phyloP scores from a whole-genome alignment of 2,113 vertebrate species.

The Mionectes macconnelli region DNA sequence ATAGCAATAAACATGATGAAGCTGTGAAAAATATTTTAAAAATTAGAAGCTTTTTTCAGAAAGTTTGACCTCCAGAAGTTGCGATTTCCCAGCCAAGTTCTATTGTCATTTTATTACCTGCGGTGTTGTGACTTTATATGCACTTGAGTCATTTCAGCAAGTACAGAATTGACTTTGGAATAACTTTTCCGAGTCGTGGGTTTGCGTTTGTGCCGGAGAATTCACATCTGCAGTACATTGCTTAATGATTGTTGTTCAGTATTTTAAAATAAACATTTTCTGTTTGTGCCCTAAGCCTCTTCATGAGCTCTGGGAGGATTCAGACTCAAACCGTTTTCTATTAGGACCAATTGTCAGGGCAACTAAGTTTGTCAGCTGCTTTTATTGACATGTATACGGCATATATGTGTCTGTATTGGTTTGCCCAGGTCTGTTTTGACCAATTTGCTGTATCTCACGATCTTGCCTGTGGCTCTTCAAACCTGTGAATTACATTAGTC shows the following conservation, averaged over 20 bases:
- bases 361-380: slow-evolving; percentile 35
- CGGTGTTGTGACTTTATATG: not conserved
- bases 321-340: not conserved
- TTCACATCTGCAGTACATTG: not conserved
- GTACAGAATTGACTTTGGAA: slow-evolving; percentile 5
- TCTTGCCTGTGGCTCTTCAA: slow-evolving; percentile 53
- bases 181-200: slow-evolving; percentile 55
- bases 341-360: slow-evolving; percentile 30
- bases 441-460: slow-evolving; percentile 53
- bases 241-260: slow-evolving; percentile 22
- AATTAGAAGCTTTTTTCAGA: slow-evolving; percentile 68
- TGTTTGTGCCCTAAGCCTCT: slow-evolving; percentile 29
- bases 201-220: slow-evolving; percentile 26
- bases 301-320: not conserved
- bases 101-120: slow-evolving; percentile 44
- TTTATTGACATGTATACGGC: not conserved
- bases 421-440: slow-evolving; percentile 61
- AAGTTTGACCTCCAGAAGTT: slow-evolving; percentile 71
- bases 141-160: slow-evolving; percentile 31
- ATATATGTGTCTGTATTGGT: slow-evolving; percentile 7
- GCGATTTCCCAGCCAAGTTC: not conserved
- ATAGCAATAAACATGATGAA: slow-evolving; percentile 80
- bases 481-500: slow-evolving; percentile 60
- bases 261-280: slow-evolving; percentile 53
- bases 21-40: slow-evolving; percentile 67